These are phyloP conservation scores for Loriculus beryllinus DNA, from an alignment of 2,797 vertebrate species.

Conservation along the genomic window DNA sequence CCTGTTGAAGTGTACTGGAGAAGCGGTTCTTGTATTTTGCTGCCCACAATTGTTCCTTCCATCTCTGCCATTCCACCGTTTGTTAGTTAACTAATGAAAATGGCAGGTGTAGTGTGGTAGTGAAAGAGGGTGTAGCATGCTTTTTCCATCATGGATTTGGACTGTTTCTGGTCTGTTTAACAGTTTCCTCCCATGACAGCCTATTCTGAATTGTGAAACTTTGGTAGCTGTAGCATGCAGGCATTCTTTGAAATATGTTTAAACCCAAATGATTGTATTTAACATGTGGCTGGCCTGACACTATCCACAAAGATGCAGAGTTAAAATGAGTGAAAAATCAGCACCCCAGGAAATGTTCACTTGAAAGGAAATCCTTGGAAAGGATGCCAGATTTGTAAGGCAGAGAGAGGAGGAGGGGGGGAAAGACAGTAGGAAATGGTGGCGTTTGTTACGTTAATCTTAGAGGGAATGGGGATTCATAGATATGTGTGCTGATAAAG, in stretches of 20 bases:
- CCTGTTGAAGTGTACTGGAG: not conserved
- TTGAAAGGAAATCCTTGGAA: not conserved
- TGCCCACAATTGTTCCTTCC: not conserved
- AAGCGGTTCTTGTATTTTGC: not conserved
- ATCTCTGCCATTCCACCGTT: not conserved
- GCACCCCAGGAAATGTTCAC: not conserved
- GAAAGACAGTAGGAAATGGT: not conserved
- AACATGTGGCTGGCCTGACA: not conserved
- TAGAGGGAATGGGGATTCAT: not conserved
- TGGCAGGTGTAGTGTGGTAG: not conserved
- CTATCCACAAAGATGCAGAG: not conserved
- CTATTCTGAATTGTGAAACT: not conserved
- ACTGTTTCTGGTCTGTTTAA: not conserved
- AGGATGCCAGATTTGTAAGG: not conserved
- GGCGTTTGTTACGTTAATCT: not conserved
- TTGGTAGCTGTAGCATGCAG: not conserved
- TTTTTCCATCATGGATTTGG: not conserved
- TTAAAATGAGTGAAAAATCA: not conserved
- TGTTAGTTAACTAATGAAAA: not conserved
- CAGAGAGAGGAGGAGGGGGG: not conserved
- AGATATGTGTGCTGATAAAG: not conserved
- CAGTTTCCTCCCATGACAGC: not conserved
- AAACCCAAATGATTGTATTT: not conserved
- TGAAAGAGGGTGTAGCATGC: not conserved
- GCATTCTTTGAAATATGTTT: not conserved